phyloP scores from a whole-genome alignment of 2,797 vertebrate species.

The Neosilurus hyrtlii region DNA sequence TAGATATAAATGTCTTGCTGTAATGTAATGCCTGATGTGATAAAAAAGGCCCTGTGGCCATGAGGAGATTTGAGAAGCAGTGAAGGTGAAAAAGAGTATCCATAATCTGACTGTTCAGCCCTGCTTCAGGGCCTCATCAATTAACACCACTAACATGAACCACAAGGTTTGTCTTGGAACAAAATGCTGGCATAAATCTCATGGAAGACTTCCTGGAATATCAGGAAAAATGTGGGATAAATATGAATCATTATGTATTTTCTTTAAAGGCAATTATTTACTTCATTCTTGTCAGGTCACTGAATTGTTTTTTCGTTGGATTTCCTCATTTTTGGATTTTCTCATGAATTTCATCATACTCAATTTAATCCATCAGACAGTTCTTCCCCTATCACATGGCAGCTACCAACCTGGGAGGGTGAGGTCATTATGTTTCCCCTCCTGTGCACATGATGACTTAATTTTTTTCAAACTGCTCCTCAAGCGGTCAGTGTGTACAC shows the following conservation, averaged over 20 bases:
- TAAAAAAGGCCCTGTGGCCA: neutral
- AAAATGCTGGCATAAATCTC: neutral
- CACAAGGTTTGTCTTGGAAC: neutral
- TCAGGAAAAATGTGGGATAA: neutral
- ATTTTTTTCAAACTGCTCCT: no score
- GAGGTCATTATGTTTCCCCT: no score
- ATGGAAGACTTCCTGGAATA: neutral
- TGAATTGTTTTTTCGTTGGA: no score
- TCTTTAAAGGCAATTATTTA: neutral
- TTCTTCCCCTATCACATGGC: no score
- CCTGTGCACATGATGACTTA: no score
- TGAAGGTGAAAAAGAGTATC: slow-evolving; percentile 34
- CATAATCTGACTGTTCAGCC: slow-evolving; percentile 24
- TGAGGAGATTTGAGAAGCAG: slow-evolving; percentile 5
- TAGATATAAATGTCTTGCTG: slow-evolving; percentile 2
- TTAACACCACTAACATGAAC: slow-evolving; percentile 2
- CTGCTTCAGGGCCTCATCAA: slow-evolving; percentile 24
- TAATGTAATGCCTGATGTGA: slow-evolving; percentile 9
- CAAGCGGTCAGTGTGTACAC: no score
- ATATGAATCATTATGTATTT: neutral
- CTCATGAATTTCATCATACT: no score
- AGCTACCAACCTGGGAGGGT: no score
- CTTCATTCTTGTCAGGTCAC: neutral
- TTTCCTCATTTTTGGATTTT: no score
- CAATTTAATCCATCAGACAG: no score